Evolutionary conservation across 1,140 invertebrate species (phyloP).

Genomic region (Leptinotarsa lineolata): DNA sequence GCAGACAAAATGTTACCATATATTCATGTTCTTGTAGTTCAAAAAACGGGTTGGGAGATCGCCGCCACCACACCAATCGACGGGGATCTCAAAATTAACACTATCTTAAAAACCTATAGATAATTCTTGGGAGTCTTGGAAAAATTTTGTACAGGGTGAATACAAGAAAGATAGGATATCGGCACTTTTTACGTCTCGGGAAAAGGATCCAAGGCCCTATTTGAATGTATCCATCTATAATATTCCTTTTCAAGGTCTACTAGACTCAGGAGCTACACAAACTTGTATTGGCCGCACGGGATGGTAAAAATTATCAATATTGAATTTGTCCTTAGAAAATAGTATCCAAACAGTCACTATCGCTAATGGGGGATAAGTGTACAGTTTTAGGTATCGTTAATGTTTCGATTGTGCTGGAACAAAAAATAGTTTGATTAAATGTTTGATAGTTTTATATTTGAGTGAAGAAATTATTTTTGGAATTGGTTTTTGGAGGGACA

Average conservation of each 20-base stretch:
- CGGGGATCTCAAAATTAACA: background rate
- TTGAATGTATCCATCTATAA: conserved; percentile 17
- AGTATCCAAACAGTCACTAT: background rate
- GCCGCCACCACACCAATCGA: background rate
- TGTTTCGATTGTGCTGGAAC: conserved; percentile 7
- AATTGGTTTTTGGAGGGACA: conserved; percentile 19
- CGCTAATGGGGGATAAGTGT: conserved; percentile 21
- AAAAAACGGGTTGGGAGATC: background rate
- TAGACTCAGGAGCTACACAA: conserved; percentile 18
- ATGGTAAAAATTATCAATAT: conserved; percentile 11
- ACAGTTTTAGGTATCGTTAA: conserved; percentile 3
- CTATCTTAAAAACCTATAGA: background rate
- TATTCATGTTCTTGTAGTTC: conserved; percentile 2
- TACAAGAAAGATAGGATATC: background rate
- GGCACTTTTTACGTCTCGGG: background rate
- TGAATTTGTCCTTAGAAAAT: conserved; percentile 2
- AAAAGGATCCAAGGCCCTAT: conserved; percentile 19
- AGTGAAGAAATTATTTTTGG: conserved; percentile 10
- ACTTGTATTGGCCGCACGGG: background rate
- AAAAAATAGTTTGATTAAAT: background rate
- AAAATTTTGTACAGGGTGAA: background rate
- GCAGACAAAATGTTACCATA: conserved; percentile 5
- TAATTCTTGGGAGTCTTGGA: conserved; percentile 16
- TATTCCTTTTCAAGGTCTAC: background rate
- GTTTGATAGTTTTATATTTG: conserved; percentile 20